phyloP scores from a whole-genome alignment of 2,888 invertebrate genomes.

The Carcina quercana region DNA sequence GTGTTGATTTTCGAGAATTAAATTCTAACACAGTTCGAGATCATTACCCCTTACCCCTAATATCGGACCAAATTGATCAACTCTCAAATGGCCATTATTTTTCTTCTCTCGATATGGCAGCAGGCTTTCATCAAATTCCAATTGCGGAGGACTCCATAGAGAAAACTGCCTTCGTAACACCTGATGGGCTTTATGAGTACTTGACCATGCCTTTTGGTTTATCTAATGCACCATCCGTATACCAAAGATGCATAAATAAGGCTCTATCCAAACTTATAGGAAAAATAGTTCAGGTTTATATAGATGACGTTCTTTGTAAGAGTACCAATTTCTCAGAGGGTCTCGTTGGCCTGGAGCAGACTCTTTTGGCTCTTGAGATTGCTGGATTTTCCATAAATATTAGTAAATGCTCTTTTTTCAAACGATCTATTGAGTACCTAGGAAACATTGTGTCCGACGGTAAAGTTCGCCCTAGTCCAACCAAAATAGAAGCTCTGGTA shows the following conservation, averaged over 20 bases:
- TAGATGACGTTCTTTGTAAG: slow-evolving; percentile 16
- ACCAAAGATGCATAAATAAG: slow-evolving; percentile 14
- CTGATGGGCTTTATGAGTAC: slow-evolving; percentile 11
- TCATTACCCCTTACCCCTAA: slow-evolving; percentile 13
- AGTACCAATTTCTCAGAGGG: slow-evolving; percentile 6
- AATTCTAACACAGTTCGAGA: slow-evolving; percentile 13
- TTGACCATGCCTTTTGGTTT: slow-evolving; percentile 13
- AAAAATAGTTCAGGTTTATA: slow-evolving; percentile 12
- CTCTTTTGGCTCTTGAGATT: neutral
- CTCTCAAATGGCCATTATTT: slow-evolving; percentile 5
- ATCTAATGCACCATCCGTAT: slow-evolving; percentile 12
- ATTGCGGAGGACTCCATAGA: slow-evolving; percentile 5
- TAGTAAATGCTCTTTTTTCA: slow-evolving; percentile 13
- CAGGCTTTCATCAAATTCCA: slow-evolving; percentile 8
- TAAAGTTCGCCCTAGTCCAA: neutral
- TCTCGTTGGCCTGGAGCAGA: slow-evolving; percentile 4
- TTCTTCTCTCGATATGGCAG: slow-evolving; percentile 5
- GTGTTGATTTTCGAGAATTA: slow-evolving; percentile 14
- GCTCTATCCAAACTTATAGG: slow-evolving; percentile 15
- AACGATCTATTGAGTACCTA: neutral
- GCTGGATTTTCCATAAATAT: slow-evolving; percentile 9
- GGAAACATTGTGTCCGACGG: neutral
- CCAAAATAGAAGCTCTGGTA: slow-evolving; percentile 18
- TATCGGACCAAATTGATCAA: slow-evolving; percentile 9
- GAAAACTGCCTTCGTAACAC: slow-evolving; percentile 9